A percentile compares a stretch with the other conserved stretches of the same genome.
Conservation (phyloP, 2,113 vertebrate genomes). For the Esox niger region DNA sequence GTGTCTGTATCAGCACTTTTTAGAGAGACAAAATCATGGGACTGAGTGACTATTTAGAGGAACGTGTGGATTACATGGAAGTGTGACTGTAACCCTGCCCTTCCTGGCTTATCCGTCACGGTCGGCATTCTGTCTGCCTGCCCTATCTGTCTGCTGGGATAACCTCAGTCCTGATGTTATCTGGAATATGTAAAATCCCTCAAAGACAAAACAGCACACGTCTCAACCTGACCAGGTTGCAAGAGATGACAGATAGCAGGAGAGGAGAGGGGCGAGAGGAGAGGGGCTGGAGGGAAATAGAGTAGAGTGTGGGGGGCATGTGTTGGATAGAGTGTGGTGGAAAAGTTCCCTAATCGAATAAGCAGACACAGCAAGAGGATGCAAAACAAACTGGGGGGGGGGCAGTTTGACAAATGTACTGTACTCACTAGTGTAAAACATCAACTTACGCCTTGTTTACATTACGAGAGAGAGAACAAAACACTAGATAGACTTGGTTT, state of each 20-base stretch:
- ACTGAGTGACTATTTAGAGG: too few relatives aligned
- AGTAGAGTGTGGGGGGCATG: background rate
- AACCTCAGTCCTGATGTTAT: constrained; percentile 52
- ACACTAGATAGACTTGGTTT: too few relatives aligned
- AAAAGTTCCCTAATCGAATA: background rate
- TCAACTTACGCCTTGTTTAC: too few relatives aligned
- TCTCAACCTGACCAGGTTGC: constrained; percentile 41
- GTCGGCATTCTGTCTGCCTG: too few relatives aligned
- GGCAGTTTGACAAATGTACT: too few relatives aligned
- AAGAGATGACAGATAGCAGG: constrained; percentile 31
- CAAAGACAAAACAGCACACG: constrained; percentile 63
- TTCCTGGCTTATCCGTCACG: too few relatives aligned
- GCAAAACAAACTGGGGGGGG: background rate
- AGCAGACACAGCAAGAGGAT: background rate
- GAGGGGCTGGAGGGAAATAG: background rate
- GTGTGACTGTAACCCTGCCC: too few relatives aligned
- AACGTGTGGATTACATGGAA: too few relatives aligned
- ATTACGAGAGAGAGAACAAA: too few relatives aligned
- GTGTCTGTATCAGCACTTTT: too few relatives aligned
- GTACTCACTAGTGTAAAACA: too few relatives aligned
- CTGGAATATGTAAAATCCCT: constrained; percentile 65
- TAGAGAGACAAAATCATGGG: too few relatives aligned
- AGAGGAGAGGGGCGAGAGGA: background rate
- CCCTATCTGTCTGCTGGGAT: background rate
- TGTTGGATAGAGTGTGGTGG: constrained; percentile 12